Evolutionary conservation across 2,113 vertebrate genomes (phyloP).

Genomic region (Gnathonemus echidnorhynchus): DNA sequence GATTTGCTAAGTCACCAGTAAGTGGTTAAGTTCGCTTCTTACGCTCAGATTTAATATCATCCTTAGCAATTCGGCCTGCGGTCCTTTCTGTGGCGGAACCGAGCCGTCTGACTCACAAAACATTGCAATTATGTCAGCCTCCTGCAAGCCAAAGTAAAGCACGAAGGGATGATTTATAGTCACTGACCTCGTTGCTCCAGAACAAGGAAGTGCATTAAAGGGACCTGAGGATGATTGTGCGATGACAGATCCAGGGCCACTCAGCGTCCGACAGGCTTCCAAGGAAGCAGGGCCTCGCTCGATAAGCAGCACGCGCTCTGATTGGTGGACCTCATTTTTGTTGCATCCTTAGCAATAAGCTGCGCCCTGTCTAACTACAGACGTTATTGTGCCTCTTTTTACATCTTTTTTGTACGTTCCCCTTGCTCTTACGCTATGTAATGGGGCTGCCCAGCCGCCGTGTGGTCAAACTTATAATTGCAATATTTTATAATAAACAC

Average conservation of each 20-base stretch:
- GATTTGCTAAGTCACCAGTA: not conserved
- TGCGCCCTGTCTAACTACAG: not conserved
- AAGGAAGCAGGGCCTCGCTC: not conserved
- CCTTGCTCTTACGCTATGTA: not conserved
- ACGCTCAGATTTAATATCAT: not conserved
- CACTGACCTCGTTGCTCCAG: not conserved
- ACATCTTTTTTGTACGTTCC: not conserved
- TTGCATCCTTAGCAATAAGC: not conserved
- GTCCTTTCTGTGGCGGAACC: not conserved
- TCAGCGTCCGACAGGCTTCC: not conserved
- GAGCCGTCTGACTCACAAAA: not conserved
- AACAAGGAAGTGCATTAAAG: not conserved
- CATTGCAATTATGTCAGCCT: not conserved
- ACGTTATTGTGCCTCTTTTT: not conserved
- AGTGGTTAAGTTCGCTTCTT: not conserved
- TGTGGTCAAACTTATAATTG: conserved; percentile 14
- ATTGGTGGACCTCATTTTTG: not conserved
- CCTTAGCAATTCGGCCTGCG: not conserved
- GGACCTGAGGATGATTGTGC: not conserved
- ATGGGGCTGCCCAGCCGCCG: not conserved
- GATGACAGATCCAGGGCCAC: not conserved
- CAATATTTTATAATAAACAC: not conserved
- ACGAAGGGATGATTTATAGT: not conserved
- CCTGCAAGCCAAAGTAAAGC: not conserved
- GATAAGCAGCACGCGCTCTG: no score